Evolutionary conservation across 2,888 invertebrate species (phyloP).

Genomic region (Mycalesis mineus): DNA sequence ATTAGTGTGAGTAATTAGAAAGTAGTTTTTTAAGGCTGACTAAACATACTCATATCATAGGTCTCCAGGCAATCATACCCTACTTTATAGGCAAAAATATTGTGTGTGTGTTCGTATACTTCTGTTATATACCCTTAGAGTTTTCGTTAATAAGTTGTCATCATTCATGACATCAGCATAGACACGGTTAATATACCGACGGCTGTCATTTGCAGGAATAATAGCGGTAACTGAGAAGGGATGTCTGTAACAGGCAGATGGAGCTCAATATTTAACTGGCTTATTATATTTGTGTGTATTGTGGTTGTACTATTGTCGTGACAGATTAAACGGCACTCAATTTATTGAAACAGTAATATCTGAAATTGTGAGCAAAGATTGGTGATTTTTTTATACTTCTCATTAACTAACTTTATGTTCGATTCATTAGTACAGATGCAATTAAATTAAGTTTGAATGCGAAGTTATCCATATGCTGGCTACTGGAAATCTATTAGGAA

Average conservation of each 20-base stretch:
- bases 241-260: neutral
- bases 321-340: neutral
- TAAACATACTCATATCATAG: no score
- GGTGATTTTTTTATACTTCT: no score
- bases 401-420: no score
- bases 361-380: no score
- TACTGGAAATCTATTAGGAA: neutral
- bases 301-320: neutral
- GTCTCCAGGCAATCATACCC: no score
- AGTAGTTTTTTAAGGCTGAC: no score
- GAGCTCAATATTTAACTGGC: neutral
- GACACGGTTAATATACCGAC: neutral
- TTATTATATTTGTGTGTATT: neutral
- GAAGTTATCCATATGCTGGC: neutral
- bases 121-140: no score
- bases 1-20: no score
- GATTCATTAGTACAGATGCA: no score
- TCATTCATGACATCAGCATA: neutral
- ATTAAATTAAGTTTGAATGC: neutral
- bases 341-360: no score
- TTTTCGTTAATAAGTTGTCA: neutral
- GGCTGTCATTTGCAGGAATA: neutral
- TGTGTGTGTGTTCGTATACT: no score
- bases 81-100: no score
- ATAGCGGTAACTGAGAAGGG: neutral